Evolutionary conservation across 2,888 invertebrate species (phyloP).

Genomic region (Lasioglossum figueresi): DNA sequence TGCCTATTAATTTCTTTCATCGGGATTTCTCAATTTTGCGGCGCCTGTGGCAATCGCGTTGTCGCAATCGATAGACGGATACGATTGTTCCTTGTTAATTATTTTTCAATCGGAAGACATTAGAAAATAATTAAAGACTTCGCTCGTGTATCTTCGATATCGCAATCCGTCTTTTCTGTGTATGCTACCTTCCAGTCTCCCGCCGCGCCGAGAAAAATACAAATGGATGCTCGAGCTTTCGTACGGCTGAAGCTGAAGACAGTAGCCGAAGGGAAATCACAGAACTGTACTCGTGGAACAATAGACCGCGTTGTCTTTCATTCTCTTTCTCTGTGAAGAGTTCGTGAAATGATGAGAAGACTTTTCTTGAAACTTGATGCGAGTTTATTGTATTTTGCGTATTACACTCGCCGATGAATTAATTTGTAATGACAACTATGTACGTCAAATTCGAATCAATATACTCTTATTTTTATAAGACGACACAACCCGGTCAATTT

Average conservation of each 20-base stretch:
- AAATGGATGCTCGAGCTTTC: background rate
- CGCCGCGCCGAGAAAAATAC: background rate
- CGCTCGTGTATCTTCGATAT: background rate
- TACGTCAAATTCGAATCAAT: background rate
- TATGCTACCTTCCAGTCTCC: background rate
- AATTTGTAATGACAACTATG: background rate
- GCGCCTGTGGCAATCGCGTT: constrained; percentile 4
- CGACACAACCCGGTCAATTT: background rate
- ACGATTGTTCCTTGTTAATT: background rate
- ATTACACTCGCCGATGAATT: background rate
- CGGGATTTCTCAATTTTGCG: constrained; percentile 34
- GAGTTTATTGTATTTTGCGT: background rate
- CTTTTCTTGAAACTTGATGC: background rate
- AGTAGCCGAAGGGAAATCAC: background rate
- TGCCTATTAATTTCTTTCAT: constrained; percentile 8
- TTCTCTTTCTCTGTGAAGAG: no score
- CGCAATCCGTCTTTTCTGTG: background rate
- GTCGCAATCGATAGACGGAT: background rate
- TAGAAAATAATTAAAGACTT: constrained; percentile 11
- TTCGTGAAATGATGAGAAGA: background rate
- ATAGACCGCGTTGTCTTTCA: no score
- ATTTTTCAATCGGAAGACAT: constrained; percentile 12
- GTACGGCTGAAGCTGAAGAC: background rate
- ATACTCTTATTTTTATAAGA: background rate
- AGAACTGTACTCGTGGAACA: no score